A percentile compares a stretch with the other conserved stretches of the same genome.
These are phyloP conservation scores for Morinoia aosen DNA, from an alignment of 2,888 invertebrate species.

Conservation along the genomic window DNA sequence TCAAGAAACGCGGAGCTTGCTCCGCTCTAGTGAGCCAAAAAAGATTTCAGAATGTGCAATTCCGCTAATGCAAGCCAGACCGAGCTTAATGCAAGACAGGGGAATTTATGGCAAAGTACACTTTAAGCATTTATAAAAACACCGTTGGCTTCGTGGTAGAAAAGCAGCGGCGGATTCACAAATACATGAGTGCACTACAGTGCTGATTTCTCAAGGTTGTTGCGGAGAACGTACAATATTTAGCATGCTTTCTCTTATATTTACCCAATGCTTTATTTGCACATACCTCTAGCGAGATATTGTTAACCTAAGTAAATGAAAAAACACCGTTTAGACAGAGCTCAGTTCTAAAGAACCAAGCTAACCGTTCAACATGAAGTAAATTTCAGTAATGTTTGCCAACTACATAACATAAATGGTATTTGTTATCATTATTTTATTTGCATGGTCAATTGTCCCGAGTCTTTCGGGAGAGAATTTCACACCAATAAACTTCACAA, in stretches of 20 bases:
- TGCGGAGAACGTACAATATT: background rate
- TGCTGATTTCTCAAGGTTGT: background rate
- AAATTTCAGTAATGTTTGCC: background rate
- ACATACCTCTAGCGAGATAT: background rate
- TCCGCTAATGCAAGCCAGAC: slow-evolving; percentile 10
- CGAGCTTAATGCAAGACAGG: slow-evolving; percentile 4
- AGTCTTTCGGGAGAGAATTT: too few relatives aligned
- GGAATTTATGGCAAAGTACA: background rate
- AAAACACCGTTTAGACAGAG: background rate
- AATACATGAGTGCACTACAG: background rate
- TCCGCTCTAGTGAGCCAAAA: background rate
- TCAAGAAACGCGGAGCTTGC: background rate
- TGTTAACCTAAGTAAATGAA: background rate
- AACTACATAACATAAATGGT: too few relatives aligned
- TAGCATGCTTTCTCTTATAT: too few relatives aligned
- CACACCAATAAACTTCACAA: background rate
- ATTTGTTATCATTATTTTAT: too few relatives aligned
- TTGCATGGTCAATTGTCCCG: too few relatives aligned
- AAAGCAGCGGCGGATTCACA: background rate
- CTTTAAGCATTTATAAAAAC: background rate
- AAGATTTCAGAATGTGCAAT: background rate
- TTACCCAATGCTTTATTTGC: background rate
- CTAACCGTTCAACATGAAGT: background rate
- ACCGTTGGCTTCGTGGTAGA: background rate
- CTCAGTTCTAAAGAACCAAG: background rate